Base-by-base conservation (phyloP, 1,140 invertebrate genomes). In the Neomicropteryx cornuta region DNA sequence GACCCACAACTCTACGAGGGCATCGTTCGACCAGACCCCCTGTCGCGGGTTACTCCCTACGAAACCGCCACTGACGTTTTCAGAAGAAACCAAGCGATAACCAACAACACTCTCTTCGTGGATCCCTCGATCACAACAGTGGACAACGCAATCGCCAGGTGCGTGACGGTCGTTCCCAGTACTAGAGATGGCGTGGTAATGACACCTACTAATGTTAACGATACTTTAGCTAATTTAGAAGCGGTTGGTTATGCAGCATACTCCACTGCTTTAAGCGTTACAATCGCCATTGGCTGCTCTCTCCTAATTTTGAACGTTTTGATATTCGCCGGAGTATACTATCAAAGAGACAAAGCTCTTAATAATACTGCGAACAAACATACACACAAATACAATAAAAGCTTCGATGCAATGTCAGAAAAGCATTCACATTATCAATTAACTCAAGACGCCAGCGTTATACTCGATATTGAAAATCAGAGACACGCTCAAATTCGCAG, bases 221-320 rank as follows among this genome's bases (percentile, higher is more conserved):
- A 70, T 19, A 79, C 82, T 2, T 51, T 83, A 17, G 79, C 83
- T 1, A 83, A 79, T 40, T 64, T 87, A 22, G 83, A 86, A 57
- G 83, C 80, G 1, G 80, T 81, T 5, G 79, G 81, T 36, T 83
- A 81, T 48, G 78, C 79, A 0, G 79, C 81, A 1, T 88, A 87
- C 55, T 84, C 80, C 3, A 89, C 86, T 1, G 84, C 85, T 1
- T 58, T 91, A 6, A 85, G 81, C 50, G 80, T 92, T 1, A 91
- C 87, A 2, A 87, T 93, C 41, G 86, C 86, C 2, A 87, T 93
- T 17, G 89, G 89, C 11, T 90, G 87, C 51, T 85, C 83, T 1
- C 62, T 94, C 2, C 68, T 91, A 6, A 82, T 91, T 36, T 58
- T 91, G n/a, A 91, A 93, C 59, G 78, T 91, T 13, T 68, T 91